These are phyloP conservation scores for Urophycis tenuis DNA, from an alignment of 2,797 vertebrate genomes.

Conservation along the genomic window DNA sequence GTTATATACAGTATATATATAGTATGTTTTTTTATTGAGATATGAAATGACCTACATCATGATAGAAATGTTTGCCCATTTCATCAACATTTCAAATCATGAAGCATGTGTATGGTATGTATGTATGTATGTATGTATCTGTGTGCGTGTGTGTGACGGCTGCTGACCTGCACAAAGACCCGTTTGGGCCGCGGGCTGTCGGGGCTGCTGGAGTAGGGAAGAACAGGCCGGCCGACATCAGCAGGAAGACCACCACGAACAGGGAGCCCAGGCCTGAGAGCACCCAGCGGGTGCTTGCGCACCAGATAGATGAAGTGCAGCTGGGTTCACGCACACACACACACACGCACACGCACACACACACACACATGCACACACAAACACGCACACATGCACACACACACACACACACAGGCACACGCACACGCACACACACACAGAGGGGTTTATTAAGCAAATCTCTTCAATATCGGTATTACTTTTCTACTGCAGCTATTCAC, in stretches of 20 bases:
- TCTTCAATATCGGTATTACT: too few species aligned
- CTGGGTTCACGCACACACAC: conserved; percentile 60
- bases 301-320: conserved; percentile 90
- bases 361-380: background rate
- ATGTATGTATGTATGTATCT: background rate
- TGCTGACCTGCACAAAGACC: conserved; percentile 84
- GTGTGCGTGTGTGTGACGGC: background rate
- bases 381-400: background rate
- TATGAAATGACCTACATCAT: background rate
- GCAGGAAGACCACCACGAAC: conserved; percentile 72
- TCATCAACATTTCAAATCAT: too few species aligned
- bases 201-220: conserved; percentile 82
- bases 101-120: background rate
- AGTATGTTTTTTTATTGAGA: background rate
- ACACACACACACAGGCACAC: background rate
- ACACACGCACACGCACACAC: background rate
- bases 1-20: too few species aligned
- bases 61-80: background rate
- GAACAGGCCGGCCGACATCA: conserved; percentile 84
- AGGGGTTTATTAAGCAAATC: too few species aligned
- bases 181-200: conserved; percentile 85
- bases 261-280: conserved; percentile 72
- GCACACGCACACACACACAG: background rate
- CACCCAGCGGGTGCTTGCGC: conserved; percentile 80
- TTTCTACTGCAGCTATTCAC: too few species aligned